Evolutionary conservation across 2,888 invertebrate species (phyloP).

Genomic region (Matsumyia berberina): DNA sequence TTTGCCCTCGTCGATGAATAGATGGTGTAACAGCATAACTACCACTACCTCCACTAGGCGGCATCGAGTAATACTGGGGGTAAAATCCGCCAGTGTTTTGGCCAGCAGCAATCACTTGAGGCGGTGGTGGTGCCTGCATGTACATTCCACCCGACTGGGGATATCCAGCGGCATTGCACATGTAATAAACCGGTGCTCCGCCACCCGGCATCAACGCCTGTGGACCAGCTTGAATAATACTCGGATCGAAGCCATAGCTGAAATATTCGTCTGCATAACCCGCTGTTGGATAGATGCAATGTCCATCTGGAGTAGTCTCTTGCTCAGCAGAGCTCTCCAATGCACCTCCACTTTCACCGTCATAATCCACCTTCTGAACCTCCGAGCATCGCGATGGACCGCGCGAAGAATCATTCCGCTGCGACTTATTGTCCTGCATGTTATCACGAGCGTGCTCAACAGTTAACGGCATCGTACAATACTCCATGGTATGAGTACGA

Average conservation of each 20-base stretch:
- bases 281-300: conserved; percentile 75
- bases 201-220: conserved; percentile 74
- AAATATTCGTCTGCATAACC: conserved; percentile 78
- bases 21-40: conserved; percentile 50
- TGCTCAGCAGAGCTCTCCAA: conserved; percentile 28
- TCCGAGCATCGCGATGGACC: conserved; percentile 60
- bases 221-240: conserved; percentile 72
- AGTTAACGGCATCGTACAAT: conserved; percentile 78
- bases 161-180: conserved; percentile 65
- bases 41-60: conserved; percentile 34
- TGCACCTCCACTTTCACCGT: conserved; percentile 15
- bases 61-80: conserved; percentile 62
- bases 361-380: conserved; percentile 36
- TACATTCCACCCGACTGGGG: conserved; percentile 73
- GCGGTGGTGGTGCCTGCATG: conserved; percentile 70
- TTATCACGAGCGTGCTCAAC: conserved; percentile 78
- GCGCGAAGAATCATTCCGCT: conserved; percentile 61
- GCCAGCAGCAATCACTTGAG: conserved; percentile 54
- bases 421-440: conserved; percentile 62
- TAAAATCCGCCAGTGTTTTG: conserved; percentile 51
- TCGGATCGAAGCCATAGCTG: conserved; percentile 77
- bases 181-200: conserved; percentile 74
- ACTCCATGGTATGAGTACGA: conserved; percentile 78
- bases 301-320: conserved; percentile 71
- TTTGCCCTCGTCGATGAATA: conserved; percentile 49